These are phyloP conservation scores for Tamandua tetradactyla DNA, from an alignment of 2,797 vertebrate species.

Conservation along the genomic window DNA sequence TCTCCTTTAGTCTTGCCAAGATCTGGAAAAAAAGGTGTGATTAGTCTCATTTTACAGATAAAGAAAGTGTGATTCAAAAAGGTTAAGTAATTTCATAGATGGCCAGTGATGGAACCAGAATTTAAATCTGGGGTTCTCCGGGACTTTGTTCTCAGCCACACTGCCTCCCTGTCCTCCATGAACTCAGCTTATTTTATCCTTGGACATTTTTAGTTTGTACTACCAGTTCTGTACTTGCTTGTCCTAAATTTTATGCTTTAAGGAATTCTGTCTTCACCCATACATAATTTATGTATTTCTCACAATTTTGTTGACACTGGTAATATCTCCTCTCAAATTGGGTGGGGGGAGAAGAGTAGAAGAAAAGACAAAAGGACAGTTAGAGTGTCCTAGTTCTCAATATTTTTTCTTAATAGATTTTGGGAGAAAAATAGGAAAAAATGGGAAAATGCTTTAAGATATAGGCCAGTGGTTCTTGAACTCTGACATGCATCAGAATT, in stretches of 20 bases:
- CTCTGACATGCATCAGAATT: not conserved
- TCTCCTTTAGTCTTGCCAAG: not conserved
- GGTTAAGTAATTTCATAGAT: not conserved
- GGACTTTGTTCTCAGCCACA: not conserved
- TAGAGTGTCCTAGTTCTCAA: not conserved
- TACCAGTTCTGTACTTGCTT: constrained; percentile 18
- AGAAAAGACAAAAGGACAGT: not conserved
- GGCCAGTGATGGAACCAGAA: not conserved
- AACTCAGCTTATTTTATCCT: not conserved
- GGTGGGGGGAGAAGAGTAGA: not conserved
- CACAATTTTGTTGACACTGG: not conserved
- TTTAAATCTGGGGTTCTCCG: not conserved
- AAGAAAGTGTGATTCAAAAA: not conserved
- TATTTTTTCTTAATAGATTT: constrained; percentile 24
- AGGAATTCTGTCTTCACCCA: not conserved
- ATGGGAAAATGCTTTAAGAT: not conserved
- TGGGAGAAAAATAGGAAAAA: constrained; percentile 17
- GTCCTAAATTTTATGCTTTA: constrained; percentile 14
- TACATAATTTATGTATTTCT: constrained; percentile 17
- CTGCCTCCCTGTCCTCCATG: not conserved
- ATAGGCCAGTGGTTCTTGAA: constrained; percentile 3
- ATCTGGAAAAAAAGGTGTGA: constrained; percentile 4
- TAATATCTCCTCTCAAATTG: constrained; percentile 6
- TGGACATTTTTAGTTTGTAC: not conserved
- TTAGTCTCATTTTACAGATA: not conserved